Conservation (phyloP, 1,140 invertebrate genomes). For the Drosophila orosa region DNA sequence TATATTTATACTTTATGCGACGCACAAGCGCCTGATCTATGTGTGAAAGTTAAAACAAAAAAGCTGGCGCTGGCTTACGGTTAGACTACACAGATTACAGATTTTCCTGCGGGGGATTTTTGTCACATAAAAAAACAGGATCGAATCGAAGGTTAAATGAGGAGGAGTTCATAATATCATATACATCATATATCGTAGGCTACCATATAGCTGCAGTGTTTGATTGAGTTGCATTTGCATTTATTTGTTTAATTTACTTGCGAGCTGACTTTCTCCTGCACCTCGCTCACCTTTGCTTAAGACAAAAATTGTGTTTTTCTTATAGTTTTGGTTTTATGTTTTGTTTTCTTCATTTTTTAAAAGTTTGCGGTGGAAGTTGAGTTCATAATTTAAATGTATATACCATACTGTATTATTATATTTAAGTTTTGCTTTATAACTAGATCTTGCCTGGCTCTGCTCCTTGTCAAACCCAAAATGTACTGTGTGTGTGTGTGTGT, state of each 20-base stretch:
- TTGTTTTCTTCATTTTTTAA: conserved; percentile 66
- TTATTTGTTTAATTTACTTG: conserved; percentile 67
- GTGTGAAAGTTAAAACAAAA: conserved; percentile 75
- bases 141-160: conserved; percentile 33
- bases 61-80: conserved; percentile 74
- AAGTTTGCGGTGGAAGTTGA: conserved; percentile 79
- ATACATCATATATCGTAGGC: conserved; percentile 60
- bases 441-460: conserved; percentile 57
- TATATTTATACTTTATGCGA: conserved; percentile 76
- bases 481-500: conserved; percentile 36
- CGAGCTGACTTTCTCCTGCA: conserved; percentile 42
- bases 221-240: conserved; percentile 78
- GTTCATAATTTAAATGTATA: conserved; percentile 78
- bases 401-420: conserved; percentile 69
- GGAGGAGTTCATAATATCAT: conserved; percentile 40
- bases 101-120: conserved; percentile 4
- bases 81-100: conserved; percentile 71
- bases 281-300: conserved; percentile 61
- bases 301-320: conserved; percentile 77
- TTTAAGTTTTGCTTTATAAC: conserved; percentile 70
- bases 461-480: conserved; percentile 68
- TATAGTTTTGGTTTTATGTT: conserved; percentile 46
- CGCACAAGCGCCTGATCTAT: conserved; percentile 72
- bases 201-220: conserved; percentile 66
- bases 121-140: conserved; percentile 19